These are phyloP conservation scores for Danio albolineatus DNA, from an alignment of 2,797 vertebrate species.

Conservation along the genomic window DNA sequence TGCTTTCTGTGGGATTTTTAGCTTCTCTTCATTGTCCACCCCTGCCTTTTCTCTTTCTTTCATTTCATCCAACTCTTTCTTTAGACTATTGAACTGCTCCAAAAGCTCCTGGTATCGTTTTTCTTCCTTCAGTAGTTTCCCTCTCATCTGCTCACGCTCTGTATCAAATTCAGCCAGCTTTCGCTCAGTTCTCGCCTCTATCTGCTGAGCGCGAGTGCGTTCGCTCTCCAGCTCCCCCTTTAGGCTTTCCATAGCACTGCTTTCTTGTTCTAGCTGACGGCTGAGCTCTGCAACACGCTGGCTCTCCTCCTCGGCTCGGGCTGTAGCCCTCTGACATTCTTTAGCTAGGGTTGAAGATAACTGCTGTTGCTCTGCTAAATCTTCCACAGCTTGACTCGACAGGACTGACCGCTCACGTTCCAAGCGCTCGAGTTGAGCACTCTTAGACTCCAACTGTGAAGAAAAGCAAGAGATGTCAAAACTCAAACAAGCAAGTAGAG, in stretches of 20 bases:
- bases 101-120: constrained; percentile 85
- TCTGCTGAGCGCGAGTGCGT: constrained; percentile 79
- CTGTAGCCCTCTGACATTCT: constrained; percentile 91
- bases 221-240: constrained; percentile 84
- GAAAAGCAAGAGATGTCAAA: neutral
- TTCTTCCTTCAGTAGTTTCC: constrained; percentile 87
- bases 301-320: constrained; percentile 89
- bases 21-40: constrained; percentile 48
- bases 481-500: neutral
- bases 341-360: constrained; percentile 88
- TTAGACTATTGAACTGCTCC: constrained; percentile 83
- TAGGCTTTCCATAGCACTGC: constrained; percentile 78
- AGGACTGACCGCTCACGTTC: constrained; percentile 88
- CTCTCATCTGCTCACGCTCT: constrained; percentile 86
- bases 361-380: constrained; percentile 90
- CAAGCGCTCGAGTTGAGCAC: constrained; percentile 84
- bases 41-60: constrained; percentile 60
- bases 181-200: constrained; percentile 87
- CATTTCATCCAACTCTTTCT: constrained; percentile 71
- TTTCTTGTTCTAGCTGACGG: constrained; percentile 85
- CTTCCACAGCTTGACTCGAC: constrained; percentile 87
- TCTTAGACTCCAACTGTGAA: constrained; percentile 76
- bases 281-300: constrained; percentile 85
- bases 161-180: constrained; percentile 89
- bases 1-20: constrained; percentile 59